A percentile compares a stretch with the other conserved stretches of the same genome.
These are phyloP conservation scores for Brachionus manjavacas DNA, from an alignment of 1,140 invertebrate species.

Conservation along the genomic window DNA sequence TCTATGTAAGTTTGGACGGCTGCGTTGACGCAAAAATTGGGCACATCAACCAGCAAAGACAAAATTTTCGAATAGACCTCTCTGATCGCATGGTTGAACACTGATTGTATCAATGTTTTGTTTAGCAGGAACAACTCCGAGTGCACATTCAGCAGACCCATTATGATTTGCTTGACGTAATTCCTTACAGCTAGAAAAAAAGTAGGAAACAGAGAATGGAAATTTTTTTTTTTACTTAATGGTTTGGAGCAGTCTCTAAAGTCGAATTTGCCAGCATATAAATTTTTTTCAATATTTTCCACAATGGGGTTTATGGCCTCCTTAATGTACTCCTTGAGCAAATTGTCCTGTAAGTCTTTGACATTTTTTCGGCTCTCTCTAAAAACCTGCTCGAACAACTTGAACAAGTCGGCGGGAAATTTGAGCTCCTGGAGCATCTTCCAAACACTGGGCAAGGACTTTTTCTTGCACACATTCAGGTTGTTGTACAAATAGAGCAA, in stretches of 20 bases:
- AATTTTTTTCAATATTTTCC: conserved; percentile 17
- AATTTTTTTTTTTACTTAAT: neutral
- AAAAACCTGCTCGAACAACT: neutral
- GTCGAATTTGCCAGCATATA: conserved; percentile 25
- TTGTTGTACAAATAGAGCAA: conserved; percentile 33
- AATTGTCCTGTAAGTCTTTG: neutral
- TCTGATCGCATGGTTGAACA: conserved; percentile 6
- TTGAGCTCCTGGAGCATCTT: neutral
- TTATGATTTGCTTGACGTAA: conserved; percentile 26
- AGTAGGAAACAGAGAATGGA: neutral
- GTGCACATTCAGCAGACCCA: conserved; percentile 12
- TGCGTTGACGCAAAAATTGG: neutral
- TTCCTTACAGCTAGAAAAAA: conserved; percentile 19
- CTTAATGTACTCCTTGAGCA: neutral
- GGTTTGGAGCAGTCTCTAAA: conserved; percentile 20
- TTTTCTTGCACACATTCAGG: conserved; percentile 3
- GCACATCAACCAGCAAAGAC: neutral
- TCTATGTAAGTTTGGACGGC: conserved; percentile 25
- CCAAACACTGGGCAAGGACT: neutral
- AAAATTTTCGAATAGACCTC: neutral
- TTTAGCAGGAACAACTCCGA: conserved; percentile 34
- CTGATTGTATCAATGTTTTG: conserved; percentile 8
- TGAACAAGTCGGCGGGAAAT: conserved; percentile 2
- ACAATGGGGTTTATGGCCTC: conserved; percentile 7
- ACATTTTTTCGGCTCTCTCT: conserved; percentile 36